Evolutionary conservation across 2,797 vertebrate genomes (phyloP), one percentile per base, ranked within the genome.

Genomic region (Calcarius lapponicus): DNA sequence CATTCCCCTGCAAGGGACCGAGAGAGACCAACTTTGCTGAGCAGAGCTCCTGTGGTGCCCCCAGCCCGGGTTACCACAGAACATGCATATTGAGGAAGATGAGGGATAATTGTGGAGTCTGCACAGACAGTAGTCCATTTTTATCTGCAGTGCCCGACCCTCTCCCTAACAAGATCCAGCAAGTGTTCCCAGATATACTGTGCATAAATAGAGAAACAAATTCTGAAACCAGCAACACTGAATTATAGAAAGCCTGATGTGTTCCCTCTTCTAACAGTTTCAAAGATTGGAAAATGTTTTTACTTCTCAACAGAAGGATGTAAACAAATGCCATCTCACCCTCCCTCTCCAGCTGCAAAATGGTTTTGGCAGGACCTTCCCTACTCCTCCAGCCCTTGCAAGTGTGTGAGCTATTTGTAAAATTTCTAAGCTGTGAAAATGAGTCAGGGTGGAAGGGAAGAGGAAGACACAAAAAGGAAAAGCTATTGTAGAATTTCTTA

Each of bases 401-500:
- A 96, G 96, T 79, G 90, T 93, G 95, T 90, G 96, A 95, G 96
- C 95, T 94, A 95, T 97, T 96, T 86, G 97, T 96, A 96, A 96
- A 95, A 97, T 93, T 86, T 96, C 94, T 79, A 91, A 96, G 95
- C 95, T 92, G 91, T 76, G 71, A 92, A 96, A 95, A 95, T 73
- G 93, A 96, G 86, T 80, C 86, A 86, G 80, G 90, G 92, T 96
- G 54, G 94, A 92, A 95, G 21, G 64, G 60, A 71, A 93, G 93
- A 90, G 64, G 26, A 76, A 81, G 83, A 95, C 76, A 90, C 57
- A 91, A 86, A 97, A 97, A 96, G 67, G 40, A 83, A 88, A 73
- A 90, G 73, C 62, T 88, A 58, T 61, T 82, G 74, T 74, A 76
- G 84, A 75, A 83, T 90, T 80, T 78, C 20, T 71, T 80, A 78